Conservation (phyloP, 1,140 invertebrate species). For the Danaus plexippus region DNA sequence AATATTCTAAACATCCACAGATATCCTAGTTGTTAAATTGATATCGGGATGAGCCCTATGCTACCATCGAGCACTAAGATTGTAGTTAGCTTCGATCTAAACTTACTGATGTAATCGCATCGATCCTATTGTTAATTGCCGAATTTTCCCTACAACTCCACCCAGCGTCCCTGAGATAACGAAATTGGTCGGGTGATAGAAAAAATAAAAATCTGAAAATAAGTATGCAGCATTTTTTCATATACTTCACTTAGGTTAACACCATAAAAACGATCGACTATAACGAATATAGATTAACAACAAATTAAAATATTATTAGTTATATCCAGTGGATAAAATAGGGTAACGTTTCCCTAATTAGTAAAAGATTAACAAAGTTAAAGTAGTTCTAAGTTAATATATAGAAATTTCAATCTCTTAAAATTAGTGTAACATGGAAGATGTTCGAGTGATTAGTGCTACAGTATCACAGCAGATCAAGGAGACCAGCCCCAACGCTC, state of each 20-base stretch:
- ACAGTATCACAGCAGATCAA: slow-evolving; percentile 65
- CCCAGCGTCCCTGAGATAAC: slow-evolving; percentile 48
- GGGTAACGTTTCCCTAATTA: slow-evolving; percentile 49
- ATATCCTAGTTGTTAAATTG: slow-evolving; percentile 40
- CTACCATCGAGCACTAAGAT: slow-evolving; percentile 61
- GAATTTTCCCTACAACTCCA: slow-evolving; percentile 53
- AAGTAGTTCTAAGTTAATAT: slow-evolving; percentile 50
- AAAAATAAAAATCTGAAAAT: slow-evolving; percentile 72
- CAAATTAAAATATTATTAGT: slow-evolving; percentile 53
- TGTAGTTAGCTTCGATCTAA: slow-evolving; percentile 42
- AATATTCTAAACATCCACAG: slow-evolving; percentile 43
- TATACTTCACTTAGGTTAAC: slow-evolving; percentile 61
- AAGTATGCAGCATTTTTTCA: slow-evolving; percentile 69
- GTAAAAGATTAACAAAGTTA: slow-evolving; percentile 60
- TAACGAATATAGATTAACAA: slow-evolving; percentile 60
- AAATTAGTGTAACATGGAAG: slow-evolving; percentile 62
- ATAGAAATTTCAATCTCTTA: slow-evolving; percentile 64
- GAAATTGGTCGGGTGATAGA: slow-evolving; percentile 66
- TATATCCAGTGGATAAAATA: slow-evolving; percentile 55
- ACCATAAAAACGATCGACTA: slow-evolving; percentile 57
- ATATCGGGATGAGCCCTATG: slow-evolving; percentile 43
- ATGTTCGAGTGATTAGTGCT: slow-evolving; percentile 57
- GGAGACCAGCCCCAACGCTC: slow-evolving; percentile 36
- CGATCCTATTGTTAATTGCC: slow-evolving; percentile 48
- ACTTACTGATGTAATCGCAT: slow-evolving; percentile 53